phyloP scores from a whole-genome alignment of 2,797 vertebrate genomes.

The Nyctibius grandis region DNA sequence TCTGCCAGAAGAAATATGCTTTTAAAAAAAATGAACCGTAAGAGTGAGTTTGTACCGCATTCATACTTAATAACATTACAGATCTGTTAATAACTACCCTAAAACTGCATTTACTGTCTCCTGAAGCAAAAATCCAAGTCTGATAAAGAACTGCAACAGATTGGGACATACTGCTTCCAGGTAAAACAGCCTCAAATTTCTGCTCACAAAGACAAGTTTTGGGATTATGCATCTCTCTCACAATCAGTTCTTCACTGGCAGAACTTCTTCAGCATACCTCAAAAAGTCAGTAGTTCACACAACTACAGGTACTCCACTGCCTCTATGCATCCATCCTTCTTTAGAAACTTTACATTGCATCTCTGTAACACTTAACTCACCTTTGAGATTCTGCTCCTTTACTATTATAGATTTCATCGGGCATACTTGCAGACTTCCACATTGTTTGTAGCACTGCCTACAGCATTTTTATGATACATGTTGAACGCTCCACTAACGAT shows the following conservation, averaged over 20 bases:
- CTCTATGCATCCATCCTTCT: neutral
- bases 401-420: neutral
- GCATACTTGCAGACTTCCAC: neutral
- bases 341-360: neutral
- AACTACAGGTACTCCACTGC: neutral
- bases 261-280: neutral
- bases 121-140: neutral
- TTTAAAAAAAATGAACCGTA: neutral
- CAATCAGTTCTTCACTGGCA: neutral
- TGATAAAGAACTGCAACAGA: neutral
- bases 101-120: neutral
- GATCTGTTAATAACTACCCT: neutral
- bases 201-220: neutral
- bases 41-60: neutral
- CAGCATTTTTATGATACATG: neutral
- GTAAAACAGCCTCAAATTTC: neutral
- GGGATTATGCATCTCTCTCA: neutral
- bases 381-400: neutral
- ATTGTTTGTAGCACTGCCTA: neutral
- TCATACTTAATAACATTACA: neutral
- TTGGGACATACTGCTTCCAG: neutral
- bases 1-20: neutral
- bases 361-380: neutral
- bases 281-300: neutral
- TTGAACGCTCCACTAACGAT: neutral